These are phyloP conservation scores for Sebastes paucispinis DNA, from an alignment of 2,797 vertebrate genomes.

Conservation along the genomic window DNA sequence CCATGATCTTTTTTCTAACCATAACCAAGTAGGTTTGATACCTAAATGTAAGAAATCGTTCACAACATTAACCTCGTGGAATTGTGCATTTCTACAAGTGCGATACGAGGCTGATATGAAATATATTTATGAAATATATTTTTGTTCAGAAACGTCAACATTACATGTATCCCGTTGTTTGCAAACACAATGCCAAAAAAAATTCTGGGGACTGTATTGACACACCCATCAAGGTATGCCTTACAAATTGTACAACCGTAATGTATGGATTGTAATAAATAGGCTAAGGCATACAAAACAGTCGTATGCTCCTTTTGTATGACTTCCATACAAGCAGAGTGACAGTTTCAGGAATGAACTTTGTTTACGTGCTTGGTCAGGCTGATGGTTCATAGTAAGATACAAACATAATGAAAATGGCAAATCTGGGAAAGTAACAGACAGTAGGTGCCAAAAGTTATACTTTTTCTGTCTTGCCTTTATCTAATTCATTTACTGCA, in stretches of 20 bases:
- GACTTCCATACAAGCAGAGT: neutral
- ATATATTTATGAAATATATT: neutral
- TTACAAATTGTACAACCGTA: neutral
- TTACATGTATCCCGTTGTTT: neutral
- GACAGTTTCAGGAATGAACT: slow-evolving; percentile 7
- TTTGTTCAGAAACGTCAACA: neutral
- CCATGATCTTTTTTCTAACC: neutral
- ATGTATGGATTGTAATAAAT: neutral
- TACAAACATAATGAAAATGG: slow-evolving; percentile 56
- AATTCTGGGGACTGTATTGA: neutral
- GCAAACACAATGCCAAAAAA: neutral
- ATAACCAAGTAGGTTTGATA: neutral
- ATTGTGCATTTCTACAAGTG: neutral
- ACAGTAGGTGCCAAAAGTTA: slow-evolving; percentile 63
- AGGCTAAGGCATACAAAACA: neutral
- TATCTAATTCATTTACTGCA: slow-evolving; percentile 76
- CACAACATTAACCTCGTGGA: neutral
- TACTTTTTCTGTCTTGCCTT: slow-evolving; percentile 64
- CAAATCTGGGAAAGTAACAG: slow-evolving; percentile 54
- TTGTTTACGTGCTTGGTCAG: slow-evolving; percentile 23
- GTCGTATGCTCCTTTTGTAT: neutral
- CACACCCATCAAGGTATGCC: neutral
- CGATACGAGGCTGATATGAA: neutral
- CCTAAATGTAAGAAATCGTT: neutral
- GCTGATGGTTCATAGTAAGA: slow-evolving; percentile 22